phyloP scores from a whole-genome alignment of 2,113 vertebrate species.

The Ceyx melanurus region DNA sequence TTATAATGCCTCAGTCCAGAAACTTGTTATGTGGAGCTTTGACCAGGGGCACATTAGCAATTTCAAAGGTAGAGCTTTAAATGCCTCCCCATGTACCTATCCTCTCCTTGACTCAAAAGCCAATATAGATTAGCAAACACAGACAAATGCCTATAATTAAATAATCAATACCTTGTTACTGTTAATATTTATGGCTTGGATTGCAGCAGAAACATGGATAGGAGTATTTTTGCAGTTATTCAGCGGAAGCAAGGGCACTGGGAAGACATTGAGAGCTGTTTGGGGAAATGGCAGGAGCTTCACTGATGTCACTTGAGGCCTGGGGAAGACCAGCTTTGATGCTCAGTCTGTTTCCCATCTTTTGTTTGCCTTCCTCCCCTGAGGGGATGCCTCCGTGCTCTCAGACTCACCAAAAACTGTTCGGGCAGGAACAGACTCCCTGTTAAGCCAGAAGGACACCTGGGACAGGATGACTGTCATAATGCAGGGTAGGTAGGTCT shows the following conservation, averaged over 20 bases:
- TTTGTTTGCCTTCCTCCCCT: neutral
- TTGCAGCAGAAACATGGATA: neutral
- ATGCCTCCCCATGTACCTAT: neutral
- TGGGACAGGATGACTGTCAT: conserved; percentile 99
- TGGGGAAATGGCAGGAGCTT: neutral
- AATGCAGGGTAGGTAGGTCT: conserved; percentile 98
- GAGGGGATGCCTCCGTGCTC: neutral
- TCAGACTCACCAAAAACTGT: conserved; percentile 93
- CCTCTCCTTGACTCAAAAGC: neutral
- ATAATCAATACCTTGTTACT: conserved; percentile 38
- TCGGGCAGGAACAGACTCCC: conserved; percentile 95
- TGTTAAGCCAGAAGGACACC: conserved; percentile 99
- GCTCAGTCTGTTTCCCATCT: neutral
- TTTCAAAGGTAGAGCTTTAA: conserved; percentile 23
- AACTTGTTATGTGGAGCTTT: neutral
- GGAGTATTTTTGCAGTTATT: neutral
- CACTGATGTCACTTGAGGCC: neutral
- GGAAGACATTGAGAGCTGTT: neutral
- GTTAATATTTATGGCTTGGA: conserved; percentile 23
- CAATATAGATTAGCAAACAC: conserved; percentile 15
- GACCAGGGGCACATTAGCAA: neutral
- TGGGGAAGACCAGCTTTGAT: neutral
- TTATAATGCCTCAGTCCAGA: conserved; percentile 7
- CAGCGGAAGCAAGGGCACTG: neutral
- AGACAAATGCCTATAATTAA: conserved; percentile 23